Conservation (phyloP, 2,113 vertebrate genomes). For the Cichladusa arquata region DNA sequence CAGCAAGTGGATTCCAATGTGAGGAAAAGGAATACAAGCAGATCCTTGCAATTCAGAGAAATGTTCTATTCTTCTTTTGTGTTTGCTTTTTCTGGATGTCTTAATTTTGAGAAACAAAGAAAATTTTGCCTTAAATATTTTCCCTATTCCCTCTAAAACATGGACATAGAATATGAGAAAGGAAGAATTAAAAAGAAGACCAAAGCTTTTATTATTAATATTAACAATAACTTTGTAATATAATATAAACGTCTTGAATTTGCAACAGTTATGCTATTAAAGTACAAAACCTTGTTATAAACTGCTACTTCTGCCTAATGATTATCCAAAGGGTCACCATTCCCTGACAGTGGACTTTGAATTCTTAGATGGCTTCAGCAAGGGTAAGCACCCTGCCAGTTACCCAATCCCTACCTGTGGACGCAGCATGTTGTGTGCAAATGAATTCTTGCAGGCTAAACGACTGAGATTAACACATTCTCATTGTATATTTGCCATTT, state of each 20-base stretch:
- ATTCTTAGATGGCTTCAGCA: not conserved
- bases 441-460: not conserved
- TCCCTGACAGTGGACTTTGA: not conserved
- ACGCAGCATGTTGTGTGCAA: not conserved
- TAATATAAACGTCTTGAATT: not conserved
- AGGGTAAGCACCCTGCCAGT: not conserved
- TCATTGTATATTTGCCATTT: not conserved
- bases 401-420: not conserved
- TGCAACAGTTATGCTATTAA: not conserved
- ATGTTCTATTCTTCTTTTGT: not conserved
- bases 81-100: not conserved
- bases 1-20: not conserved
- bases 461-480: accelerated
- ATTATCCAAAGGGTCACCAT: not conserved
- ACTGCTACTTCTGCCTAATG: not conserved
- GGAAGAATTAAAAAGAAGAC: not conserved
- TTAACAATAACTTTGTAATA: not conserved
- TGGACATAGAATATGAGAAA: not conserved
- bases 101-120: not conserved
- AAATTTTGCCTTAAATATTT: not conserved
- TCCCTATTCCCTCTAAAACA: not conserved
- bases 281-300: not conserved
- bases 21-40: not conserved
- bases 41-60: not conserved
- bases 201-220: not conserved